Base-by-base conservation (phyloP, 2,113 vertebrate species). In the Sporophila hypoxantha region DNA sequence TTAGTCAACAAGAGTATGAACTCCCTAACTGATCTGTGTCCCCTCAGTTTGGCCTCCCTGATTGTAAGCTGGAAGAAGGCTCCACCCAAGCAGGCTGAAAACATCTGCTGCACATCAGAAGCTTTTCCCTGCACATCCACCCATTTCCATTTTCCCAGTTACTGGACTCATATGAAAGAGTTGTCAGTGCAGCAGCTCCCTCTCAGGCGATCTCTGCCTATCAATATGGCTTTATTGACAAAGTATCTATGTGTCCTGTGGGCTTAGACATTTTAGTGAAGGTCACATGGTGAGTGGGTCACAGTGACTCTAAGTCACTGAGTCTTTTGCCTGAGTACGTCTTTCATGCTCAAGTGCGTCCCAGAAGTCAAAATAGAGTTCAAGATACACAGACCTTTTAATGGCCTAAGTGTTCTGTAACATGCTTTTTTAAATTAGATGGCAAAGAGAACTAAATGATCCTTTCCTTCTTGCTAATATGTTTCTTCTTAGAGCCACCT, bases 21-120 rank as follows among this genome's bases (percentile, higher is more conserved):
- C 67, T 93, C 83, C 64, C 65, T 8, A 87, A 67, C n/a, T 15
- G 17, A 29, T 41, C 78, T 90, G 36, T 67, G n/a, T 92, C 71
- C 52, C 65, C 60, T 88, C 70, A 66, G n/a, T 39, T 53, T 93
- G 71, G 65, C 71, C 71, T 89, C 60, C 29, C 64, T 70, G n/a
- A 44, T 6, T 44, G 52, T 42, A 39, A 86, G 19, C 60, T 87
- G 56, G 39, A 79, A 90, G 84, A 86, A 91, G 52, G 8, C 44
- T 90, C 65, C 36, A 56, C 46, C 25, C 1, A 1, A 84, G 50
- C 64, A 91, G 47, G 64, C 75, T 83, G 88, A 83, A 92, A 90
- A 89, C 78, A 89, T 87, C 71, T 90, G 56, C 55, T 82, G 47
- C 29, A 30, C 50, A 62, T 17, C 19, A 70, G 46, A 26, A 85